These are phyloP conservation scores for Rynchops niger DNA, from an alignment of 2,113 vertebrate genomes.

Conservation along the genomic window DNA sequence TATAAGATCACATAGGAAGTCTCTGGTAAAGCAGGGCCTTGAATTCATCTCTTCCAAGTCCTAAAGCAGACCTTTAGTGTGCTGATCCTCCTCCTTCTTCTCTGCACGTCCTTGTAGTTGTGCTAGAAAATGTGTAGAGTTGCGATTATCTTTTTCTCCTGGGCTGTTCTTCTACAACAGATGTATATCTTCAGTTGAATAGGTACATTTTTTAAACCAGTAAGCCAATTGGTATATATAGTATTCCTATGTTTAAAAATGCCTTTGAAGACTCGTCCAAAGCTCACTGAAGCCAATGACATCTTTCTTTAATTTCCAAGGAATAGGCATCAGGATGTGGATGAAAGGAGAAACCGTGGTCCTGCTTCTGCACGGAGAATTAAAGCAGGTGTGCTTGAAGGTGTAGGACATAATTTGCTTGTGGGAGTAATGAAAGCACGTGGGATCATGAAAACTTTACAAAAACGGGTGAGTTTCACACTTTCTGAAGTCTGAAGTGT, in stretches of 20 bases:
- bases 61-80: not conserved
- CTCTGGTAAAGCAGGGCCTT: not conserved
- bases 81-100: not conserved
- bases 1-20: not conserved
- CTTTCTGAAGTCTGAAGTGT: not conserved
- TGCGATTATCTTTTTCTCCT: not conserved
- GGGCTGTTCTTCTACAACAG: not conserved
- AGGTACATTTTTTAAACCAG: not conserved
- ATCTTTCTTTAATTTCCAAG: constrained; percentile 39
- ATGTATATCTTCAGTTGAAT: not conserved
- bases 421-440: not conserved
- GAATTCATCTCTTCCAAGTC: not conserved
- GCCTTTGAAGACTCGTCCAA: not conserved
- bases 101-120: not conserved
- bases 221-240: not conserved
- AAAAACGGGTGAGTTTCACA: not conserved
- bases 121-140: not conserved
- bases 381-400: not conserved
- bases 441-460: not conserved
- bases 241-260: not conserved
- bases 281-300: not conserved
- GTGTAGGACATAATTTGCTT: not conserved
- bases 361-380: not conserved
- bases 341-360: not conserved
- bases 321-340: not conserved